These are phyloP conservation scores for Euplexia lucipara DNA, from an alignment of 2,888 invertebrate species.

Conservation along the genomic window DNA sequence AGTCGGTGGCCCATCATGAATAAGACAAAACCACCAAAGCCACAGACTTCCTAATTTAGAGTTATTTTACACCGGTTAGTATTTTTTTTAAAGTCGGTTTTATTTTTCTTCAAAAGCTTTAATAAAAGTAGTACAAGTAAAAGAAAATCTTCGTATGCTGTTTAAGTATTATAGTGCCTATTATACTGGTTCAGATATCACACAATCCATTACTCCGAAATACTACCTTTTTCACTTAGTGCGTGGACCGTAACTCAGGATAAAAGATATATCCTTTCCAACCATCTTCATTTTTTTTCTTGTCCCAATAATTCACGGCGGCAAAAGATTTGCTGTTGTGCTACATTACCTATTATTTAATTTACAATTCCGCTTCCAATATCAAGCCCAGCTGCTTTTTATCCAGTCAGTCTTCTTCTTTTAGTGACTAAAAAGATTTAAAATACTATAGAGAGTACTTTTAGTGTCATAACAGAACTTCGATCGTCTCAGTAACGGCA, in stretches of 20 bases:
- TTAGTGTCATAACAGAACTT: too few species aligned
- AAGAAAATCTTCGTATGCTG: not conserved
- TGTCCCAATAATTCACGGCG: conserved; percentile 1
- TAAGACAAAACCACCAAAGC: too few species aligned
- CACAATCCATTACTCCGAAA: conserved; percentile 17
- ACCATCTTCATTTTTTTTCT: conserved; percentile 6
- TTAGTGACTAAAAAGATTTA: too few species aligned
- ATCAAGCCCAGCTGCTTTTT: not conserved
- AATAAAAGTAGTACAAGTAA: too few species aligned
- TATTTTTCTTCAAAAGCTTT: too few species aligned
- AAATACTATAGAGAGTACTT: too few species aligned
- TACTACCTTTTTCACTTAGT: conserved; percentile 40
- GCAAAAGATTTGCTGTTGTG: not conserved
- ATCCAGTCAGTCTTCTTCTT: too few species aligned
- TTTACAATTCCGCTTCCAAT: not conserved
- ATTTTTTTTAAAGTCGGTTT: too few species aligned
- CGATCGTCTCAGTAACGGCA: too few species aligned
- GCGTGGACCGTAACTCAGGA: conserved; percentile 35
- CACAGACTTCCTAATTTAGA: too few species aligned
- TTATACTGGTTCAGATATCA: conserved; percentile 12
- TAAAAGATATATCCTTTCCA: conserved; percentile 16
- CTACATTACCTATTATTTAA: conserved; percentile 8
- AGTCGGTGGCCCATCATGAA: too few species aligned
- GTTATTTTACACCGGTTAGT: too few species aligned
- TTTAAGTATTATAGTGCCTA: conserved; percentile 13